Evolutionary conservation across 2,113 vertebrate genomes (phyloP), one percentile per base, ranked within the genome.

Genomic region (Nestor notabilis): DNA sequence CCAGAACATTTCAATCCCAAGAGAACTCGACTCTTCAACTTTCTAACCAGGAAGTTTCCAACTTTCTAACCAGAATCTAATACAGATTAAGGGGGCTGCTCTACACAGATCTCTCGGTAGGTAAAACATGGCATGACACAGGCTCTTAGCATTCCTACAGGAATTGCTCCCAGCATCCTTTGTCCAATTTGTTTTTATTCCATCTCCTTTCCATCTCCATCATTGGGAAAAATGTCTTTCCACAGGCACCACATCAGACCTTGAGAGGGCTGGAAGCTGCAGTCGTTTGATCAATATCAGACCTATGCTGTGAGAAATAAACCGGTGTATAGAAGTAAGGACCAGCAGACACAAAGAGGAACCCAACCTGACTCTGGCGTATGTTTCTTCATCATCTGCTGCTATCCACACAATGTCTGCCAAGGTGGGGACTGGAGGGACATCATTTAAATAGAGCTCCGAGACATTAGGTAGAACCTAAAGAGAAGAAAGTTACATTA

Each of bases 341-440:
- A 37, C 7, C 58, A 49, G 43, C 23, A 37, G 37, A 37, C 13
- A 43, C 27, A 39, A 44, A 35, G 33, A 41, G 27, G 37, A 88
- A 64, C 83, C 92, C 56, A 95, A 99, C 99, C 99, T 98, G 97
- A 99, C 99, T 98, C 99, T 99, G 92, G 99, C 99, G 44, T 99
- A 99, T 0, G 99, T 99, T 88, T 99, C 99, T 96, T 99, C 99
- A 78, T 99, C 99, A 79, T 99, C 99, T 12, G 99, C 99, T 47
- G 99, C 99, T 75, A 99, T 99, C 99, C 99, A 99, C 75, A 99
- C 99, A n/a, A 99, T 99, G 93, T 99, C 99, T 80, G 99, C 99
- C 97, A 99, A 91, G 11, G 99, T 99, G 49, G 99, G 99, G 29
- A 99, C 99, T 21, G 99, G 96, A 29, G 99, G 99, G 5, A 98